These are phyloP conservation scores for Eupithecia subfuscata DNA, from an alignment of 2,888 invertebrate species.

Conservation along the genomic window DNA sequence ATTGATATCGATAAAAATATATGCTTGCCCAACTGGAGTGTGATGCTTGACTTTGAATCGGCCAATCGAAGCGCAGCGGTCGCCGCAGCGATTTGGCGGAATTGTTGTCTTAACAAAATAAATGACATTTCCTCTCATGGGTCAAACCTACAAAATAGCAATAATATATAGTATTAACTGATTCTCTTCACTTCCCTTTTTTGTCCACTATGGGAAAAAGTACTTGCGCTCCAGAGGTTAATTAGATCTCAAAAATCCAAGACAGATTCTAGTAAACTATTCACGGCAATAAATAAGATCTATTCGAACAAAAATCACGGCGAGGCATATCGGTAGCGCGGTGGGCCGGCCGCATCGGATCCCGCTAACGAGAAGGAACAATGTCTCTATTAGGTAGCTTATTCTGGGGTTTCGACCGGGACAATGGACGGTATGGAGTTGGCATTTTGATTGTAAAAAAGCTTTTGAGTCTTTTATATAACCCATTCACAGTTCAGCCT, in stretches of 20 bases:
- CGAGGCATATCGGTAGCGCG: constrained; percentile 52
- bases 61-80: no score
- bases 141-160: no score
- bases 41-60: no score
- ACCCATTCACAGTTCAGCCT: no score
- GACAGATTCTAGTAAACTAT: constrained; percentile 3
- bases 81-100: no score
- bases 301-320: constrained; percentile 23
- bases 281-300: constrained; percentile 15
- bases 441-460: not conserved
- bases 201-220: not conserved
- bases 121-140: no score
- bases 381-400: constrained; percentile 81
- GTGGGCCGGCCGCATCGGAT: constrained; percentile 75
- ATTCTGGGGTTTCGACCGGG: constrained; percentile 68
- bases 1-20: no score
- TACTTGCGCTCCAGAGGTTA: not conserved
- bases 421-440: constrained; percentile 47
- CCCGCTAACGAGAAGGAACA: constrained; percentile 79
- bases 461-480: not conserved
- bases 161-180: no score
- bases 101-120: no score
- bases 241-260: not conserved
- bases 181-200: not conserved
- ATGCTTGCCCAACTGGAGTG: no score